phyloP scores from a whole-genome alignment of 2,113 vertebrate species.

The Salvelinus sp. region DNA sequence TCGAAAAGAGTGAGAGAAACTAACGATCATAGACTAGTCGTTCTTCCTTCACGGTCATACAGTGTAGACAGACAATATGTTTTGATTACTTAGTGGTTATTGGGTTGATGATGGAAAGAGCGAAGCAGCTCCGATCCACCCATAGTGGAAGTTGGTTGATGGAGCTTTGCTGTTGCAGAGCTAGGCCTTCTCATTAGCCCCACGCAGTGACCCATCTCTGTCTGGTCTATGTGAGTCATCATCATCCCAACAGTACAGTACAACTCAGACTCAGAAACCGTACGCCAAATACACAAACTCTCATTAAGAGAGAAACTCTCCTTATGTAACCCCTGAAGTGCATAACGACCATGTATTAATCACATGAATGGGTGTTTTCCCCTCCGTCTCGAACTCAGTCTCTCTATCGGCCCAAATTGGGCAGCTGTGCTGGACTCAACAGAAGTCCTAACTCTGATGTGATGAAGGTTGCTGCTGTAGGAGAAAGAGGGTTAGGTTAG shows the following conservation, averaged over 20 bases:
- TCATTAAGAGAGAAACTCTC: neutral
- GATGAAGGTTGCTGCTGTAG: neutral
- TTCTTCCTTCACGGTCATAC: constrained; percentile 42
- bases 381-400: constrained; percentile 51
- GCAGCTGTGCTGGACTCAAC: neutral
- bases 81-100: constrained; percentile 30
- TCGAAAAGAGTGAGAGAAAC: neutral
- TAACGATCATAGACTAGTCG: no score
- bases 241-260: constrained; percentile 21
- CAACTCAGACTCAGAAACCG: neutral
- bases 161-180: constrained; percentile 19
- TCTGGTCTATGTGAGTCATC: constrained; percentile 37
- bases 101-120: constrained; percentile 46
- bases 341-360: neutral
- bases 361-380: constrained; percentile 27
- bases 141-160: neutral
- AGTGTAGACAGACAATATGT: neutral
- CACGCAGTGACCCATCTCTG: constrained; percentile 30
- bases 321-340: neutral
- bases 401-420: constrained; percentile 11
- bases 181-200: constrained; percentile 41
- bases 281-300: neutral
- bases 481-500: neutral
- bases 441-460: neutral
- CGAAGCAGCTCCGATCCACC: constrained; percentile 26